Conservation (phyloP, 92 coral and sea anemone species). For the Isaurus tuberculatus region DNA sequence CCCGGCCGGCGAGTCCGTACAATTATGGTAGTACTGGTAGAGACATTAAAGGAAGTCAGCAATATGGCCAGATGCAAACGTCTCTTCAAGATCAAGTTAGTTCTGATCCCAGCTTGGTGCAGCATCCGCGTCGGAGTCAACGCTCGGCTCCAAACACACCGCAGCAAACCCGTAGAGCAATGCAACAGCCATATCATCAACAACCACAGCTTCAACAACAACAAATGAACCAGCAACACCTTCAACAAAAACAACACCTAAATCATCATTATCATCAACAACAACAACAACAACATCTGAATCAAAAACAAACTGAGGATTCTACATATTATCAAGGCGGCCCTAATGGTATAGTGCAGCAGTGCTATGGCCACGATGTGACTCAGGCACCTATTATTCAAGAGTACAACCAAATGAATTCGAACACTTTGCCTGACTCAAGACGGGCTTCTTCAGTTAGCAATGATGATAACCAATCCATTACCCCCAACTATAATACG, state of each 20-base stretch:
- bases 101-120: conserved; percentile 11
- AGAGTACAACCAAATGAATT: not conserved
- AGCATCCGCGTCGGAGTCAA: not conserved
- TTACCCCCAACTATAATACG: conserved; percentile 10
- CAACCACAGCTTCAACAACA: not conserved
- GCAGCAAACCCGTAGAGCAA: conserved; percentile 23
- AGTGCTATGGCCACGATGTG: conserved; percentile 22
- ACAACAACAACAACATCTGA: not conserved
- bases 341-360: conserved; percentile 7
- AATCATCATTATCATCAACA: too few relatives aligned
- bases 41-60: not conserved
- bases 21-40: conserved; percentile 17
- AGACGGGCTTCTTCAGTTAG: conserved; percentile 16
- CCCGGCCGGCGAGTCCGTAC: conserved; percentile 38
- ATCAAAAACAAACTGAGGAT: conserved; percentile 13
- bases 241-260: not conserved
- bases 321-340: not conserved
- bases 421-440: conserved; percentile 17
- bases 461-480: conserved; percentile 28
- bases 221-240: not conserved
- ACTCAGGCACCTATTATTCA: conserved; percentile 15
- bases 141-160: conserved; percentile 33
- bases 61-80: conserved; percentile 10
- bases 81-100: not conserved
- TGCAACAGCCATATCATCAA: not conserved